Conservation (phyloP, 2,888 invertebrate genomes). For the Nemotelus nigrinus region DNA sequence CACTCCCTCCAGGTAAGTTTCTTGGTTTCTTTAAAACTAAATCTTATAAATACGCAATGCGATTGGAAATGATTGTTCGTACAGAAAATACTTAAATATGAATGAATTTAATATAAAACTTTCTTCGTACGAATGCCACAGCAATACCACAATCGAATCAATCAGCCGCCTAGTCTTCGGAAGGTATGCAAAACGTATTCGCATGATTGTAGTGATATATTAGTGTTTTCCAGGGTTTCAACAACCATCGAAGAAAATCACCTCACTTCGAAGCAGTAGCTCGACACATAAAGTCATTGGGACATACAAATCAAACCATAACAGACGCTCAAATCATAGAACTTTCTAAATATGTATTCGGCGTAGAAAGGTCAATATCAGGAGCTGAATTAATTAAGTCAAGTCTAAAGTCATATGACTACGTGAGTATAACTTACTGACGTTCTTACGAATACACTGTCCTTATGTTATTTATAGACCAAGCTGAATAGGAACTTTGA, state of each 20-base stretch:
- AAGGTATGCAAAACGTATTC: not conserved
- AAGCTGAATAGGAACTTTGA: not conserved
- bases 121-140: not conserved
- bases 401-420: conserved; percentile 32
- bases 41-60: not conserved
- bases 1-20: conserved; percentile 30
- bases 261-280: conserved; percentile 20
- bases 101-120: not conserved
- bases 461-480: not conserved
- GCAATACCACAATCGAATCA: not conserved
- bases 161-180: not conserved
- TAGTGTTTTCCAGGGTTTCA: not conserved
- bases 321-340: not conserved
- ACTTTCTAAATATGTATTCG: not conserved
- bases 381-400: not conserved
- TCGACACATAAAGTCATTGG: not conserved
- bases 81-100: too few species aligned
- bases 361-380: not conserved
- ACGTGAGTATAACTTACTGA: conserved; percentile 1
- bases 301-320: not conserved
- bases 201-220: not conserved
- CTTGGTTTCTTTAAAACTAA: not conserved
- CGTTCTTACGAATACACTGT: not conserved
- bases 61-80: not conserved
- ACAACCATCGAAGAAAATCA: not conserved